Base-by-base conservation (phyloP, 2,888 invertebrate genomes). In the Drosophila anomalata region DNA sequence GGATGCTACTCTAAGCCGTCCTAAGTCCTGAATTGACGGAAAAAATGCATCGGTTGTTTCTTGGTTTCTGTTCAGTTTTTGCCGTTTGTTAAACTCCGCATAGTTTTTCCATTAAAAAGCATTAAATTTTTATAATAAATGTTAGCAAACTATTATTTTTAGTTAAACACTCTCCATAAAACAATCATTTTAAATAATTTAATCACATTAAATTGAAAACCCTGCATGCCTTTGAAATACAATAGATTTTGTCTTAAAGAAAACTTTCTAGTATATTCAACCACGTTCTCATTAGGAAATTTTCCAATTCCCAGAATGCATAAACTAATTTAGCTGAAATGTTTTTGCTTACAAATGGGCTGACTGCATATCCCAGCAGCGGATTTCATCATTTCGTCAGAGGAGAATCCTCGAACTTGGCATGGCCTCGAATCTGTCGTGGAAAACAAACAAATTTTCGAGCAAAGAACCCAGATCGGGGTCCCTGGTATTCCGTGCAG, bases 311-410 rank as follows among this genome's bases (percentile, higher is more conserved):
- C 67, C 77, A 57, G 71, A 83, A 75, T 83, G 75, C 77, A 63
- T 57, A 82, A 82, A 88, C 82, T 86, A 88, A 88, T 83, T 83
- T 88, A 42, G 83, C 73, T 84, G 85, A 87, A 84, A 84, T 88
- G 82, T 77, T 80, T 83, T 82, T 85, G 82, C 82, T 83, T 88
- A 83, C 82, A 83, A 86, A 88, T 87, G 82, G 73, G 82, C 75
- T 44, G 44, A 20, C 44, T 57, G 69, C 71, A 60, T 54, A 51
- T 57, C 66, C 75, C 69, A 47, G 44, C 63, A 72, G 50, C 42
- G 79, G 77, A 58, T 88, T 83, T 79, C 88, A 86, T 83, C 82
- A 85, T 58, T 51, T 68, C 85, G 68, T 76, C 77, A 58, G 53
- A 29, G 56, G 20, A 41, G 44, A 24, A 52, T 52, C 33, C 55